Evolutionary conservation across 2,888 invertebrate species (phyloP), one percentile per base, ranked within the genome.

Genomic region (Acronicta psi): DNA sequence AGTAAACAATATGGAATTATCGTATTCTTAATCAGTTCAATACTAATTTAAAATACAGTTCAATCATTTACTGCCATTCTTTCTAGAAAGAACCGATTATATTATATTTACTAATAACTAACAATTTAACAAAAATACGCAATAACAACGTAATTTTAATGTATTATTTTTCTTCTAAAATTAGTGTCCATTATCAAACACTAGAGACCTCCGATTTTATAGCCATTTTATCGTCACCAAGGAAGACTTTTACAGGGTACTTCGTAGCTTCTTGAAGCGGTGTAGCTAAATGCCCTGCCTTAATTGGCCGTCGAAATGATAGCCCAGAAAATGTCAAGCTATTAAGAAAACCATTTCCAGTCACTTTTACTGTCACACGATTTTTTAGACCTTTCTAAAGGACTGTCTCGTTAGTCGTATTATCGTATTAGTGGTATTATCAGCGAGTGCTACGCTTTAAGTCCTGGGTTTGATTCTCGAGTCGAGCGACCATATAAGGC

Each of bases 271-370:
- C 59, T 69, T 53, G 79, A 66, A 82, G 87, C 84, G 67, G 71
- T 81, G 77, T 69, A 67, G 76, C 77, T 68, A 82, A 75, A 75
- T 70, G 73, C 56, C 63, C 16, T 45, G 61, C 40, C 51, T 59
- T 75, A 75, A 75, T 66, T 69, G 66, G 58, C 74, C 79, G 75
- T 76, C 74, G 72, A 79, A 82, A 85, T 84, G 74, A 84, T 81
- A 77, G 79, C 67, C 73, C 75, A 80, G 79, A 80, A 80, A 84
- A 80, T 77, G 73, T 76, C 57, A 51, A 31, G 56, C 45, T 18
- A 59, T 65, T 60, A 65, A 75, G 49, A 41, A 49, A 67, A 50
- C 55, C 53, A 51, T 59, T 68, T 58, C 49, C 31, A 61, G 49
- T 43, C 40, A 51, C 55, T 54, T 67, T 68, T 62, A 69, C 57